phyloP scores from a whole-genome alignment of 2,113 vertebrate species.

The Cygnus buccinator region DNA sequence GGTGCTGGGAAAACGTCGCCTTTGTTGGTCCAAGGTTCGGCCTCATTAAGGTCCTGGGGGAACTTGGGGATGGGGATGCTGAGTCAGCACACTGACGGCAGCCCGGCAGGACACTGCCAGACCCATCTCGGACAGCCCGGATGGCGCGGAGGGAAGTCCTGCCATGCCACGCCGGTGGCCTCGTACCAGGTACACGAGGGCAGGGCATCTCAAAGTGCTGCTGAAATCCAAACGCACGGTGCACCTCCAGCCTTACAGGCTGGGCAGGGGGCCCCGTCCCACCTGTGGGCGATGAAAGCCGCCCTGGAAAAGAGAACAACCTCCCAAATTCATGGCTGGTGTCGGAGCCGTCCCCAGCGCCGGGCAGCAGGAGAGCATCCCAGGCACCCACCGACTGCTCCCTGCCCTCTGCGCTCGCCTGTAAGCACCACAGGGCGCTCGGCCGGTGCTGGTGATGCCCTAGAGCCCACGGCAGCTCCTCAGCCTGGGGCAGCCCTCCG shows the following conservation, averaged over 20 bases:
- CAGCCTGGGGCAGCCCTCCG: neutral
- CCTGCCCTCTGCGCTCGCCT: too few relatives aligned
- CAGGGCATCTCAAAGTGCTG: neutral
- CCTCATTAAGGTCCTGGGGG: neutral
- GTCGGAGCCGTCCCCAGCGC: neutral
- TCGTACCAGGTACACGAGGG: rapidly evolving
- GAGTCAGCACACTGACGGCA: neutral
- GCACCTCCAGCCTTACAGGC: neutral
- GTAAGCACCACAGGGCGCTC: too few relatives aligned
- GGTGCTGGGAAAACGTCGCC: neutral
- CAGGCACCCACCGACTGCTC: rapidly evolving
- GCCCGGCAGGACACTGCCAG: neutral
- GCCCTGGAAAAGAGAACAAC: neutral
- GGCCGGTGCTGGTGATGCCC: neutral
- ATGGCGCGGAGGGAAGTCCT: neutral
- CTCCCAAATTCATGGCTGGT: neutral
- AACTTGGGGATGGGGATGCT: neutral
- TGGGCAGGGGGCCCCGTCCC: neutral
- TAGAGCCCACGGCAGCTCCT: too few relatives aligned
- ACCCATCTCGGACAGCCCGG: neutral
- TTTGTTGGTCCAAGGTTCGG: neutral
- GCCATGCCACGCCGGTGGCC: neutral
- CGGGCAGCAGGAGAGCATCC: rapidly evolving
- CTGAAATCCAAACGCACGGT: rapidly evolving
- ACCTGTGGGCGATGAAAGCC: rapidly evolving